These are phyloP conservation scores for Archilochus colubris DNA, from an alignment of 2,113 vertebrate genomes.

Conservation along the genomic window DNA sequence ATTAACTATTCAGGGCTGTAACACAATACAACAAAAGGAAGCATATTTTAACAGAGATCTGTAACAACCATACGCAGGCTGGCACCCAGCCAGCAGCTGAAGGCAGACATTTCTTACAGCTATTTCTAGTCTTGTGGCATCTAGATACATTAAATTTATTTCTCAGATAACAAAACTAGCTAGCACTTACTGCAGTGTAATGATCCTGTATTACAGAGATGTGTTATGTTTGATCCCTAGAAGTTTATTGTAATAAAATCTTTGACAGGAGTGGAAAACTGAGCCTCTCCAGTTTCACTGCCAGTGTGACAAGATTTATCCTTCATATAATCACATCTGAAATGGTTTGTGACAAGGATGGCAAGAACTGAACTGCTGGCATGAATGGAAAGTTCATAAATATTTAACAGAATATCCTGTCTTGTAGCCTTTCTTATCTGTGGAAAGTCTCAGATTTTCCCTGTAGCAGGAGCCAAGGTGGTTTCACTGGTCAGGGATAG, in stretches of 20 bases:
- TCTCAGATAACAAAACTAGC: neutral
- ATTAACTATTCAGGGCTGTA: conserved; percentile 51
- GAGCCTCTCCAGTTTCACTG: neutral
- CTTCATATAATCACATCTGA: neutral
- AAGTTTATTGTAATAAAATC: conserved; percentile 13
- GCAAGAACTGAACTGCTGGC: neutral
- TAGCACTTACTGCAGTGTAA: conserved; percentile 3
- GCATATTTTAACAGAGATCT: conserved; percentile 36
- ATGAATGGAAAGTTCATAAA: neutral
- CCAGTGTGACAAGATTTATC: neutral
- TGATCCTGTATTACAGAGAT: neutral
- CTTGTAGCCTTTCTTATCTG: neutral
- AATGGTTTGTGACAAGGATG: neutral
- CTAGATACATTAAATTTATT: conserved; percentile 6
- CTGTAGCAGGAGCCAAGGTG: accelerated
- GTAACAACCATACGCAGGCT: neutral
- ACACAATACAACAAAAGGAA: conserved; percentile 61
- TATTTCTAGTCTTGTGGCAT: conserved; percentile 41
- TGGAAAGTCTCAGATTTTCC: neutral
- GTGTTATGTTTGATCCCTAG: neutral
- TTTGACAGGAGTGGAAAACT: conserved; percentile 2
- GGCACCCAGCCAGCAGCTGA: neutral
- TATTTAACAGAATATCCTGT: neutral
- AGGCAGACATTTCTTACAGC: neutral
- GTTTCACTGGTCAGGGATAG: neutral